Percentiles rank a stretch among this genome's conserved stretches.
These are phyloP conservation scores for Macquaria australasica DNA, from an alignment of 2,113 vertebrate genomes.

Conservation along the genomic window DNA sequence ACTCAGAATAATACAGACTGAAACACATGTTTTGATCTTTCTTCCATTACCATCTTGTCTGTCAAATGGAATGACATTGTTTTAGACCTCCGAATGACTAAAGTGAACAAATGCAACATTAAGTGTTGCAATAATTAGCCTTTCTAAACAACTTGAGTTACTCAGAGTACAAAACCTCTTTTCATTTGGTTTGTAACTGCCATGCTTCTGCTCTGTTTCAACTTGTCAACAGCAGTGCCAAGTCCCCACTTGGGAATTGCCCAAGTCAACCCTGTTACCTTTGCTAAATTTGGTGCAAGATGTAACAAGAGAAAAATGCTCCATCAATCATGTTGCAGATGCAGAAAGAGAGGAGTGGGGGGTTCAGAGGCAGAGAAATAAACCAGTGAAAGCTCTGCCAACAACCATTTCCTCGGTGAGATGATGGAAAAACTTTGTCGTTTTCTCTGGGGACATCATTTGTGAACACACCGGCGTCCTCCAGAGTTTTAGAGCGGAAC, in stretches of 20 bases:
- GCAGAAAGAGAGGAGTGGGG: slow-evolving; percentile 35
- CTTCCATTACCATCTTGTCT: slow-evolving; percentile 13
- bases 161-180: slow-evolving; percentile 54
- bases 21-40: slow-evolving; percentile 16
- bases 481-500: slow-evolving; percentile 70
- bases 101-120: slow-evolving; percentile 38
- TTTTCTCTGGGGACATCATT: slow-evolving; percentile 73
- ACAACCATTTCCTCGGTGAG: slow-evolving; percentile 72
- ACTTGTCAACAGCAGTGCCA: slow-evolving; percentile 66
- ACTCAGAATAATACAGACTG: not conserved
- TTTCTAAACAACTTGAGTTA: slow-evolving; percentile 34
- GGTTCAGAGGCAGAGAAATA: slow-evolving; percentile 71
- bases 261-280: slow-evolving; percentile 70
- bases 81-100: slow-evolving; percentile 33
- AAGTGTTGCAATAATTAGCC: slow-evolving; percentile 41
- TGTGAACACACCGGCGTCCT: slow-evolving; percentile 66
- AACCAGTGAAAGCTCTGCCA: slow-evolving; percentile 72
- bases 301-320: slow-evolving; percentile 74
- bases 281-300: slow-evolving; percentile 74
- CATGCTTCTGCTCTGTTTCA: slow-evolving; percentile 56
- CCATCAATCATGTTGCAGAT: slow-evolving; percentile 73
- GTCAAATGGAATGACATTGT: slow-evolving; percentile 5
- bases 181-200: slow-evolving; percentile 65
- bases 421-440: slow-evolving; percentile 76
- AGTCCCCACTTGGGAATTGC: slow-evolving; percentile 67